Percentiles rank a stretch among this genome's conserved stretches.
Conservation (phyloP, 2,888 invertebrate genomes). For the Serripes groenlandicus region DNA sequence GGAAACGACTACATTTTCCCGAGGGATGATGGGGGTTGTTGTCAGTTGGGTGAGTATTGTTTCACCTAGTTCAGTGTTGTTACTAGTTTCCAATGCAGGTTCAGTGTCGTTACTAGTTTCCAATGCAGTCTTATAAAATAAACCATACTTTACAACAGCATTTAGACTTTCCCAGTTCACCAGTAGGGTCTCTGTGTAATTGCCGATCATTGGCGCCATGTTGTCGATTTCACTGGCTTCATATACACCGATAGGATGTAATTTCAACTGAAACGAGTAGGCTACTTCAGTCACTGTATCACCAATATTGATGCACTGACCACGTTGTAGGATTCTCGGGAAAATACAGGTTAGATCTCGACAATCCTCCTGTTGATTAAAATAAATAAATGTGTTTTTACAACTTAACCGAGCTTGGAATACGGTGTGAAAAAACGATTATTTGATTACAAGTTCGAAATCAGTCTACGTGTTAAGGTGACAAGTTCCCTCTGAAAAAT, state of each 20-base stretch:
- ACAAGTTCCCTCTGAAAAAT: too few species aligned
- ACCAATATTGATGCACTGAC: conserved; percentile 25
- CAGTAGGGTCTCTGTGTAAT: not conserved
- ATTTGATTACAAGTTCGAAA: too few species aligned
- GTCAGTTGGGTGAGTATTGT: too few species aligned
- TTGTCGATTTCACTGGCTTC: too few species aligned
- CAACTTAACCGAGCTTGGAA: too few species aligned
- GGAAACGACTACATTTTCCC: too few species aligned
- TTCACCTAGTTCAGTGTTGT: not conserved
- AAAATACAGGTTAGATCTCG: conserved; percentile 31
- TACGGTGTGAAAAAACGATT: too few species aligned
- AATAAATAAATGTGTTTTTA: not conserved
- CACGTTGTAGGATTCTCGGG: conserved; percentile 25
- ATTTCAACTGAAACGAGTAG: conserved; percentile 30
- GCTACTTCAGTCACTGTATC: conserved; percentile 24
- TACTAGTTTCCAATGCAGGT: too few species aligned
- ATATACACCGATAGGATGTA: not conserved
- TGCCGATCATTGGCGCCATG: not conserved
- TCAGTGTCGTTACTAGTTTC: too few species aligned
- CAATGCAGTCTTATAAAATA: not conserved
- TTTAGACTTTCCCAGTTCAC: not conserved
- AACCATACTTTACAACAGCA: not conserved
- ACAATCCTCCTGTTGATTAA: conserved; percentile 34
- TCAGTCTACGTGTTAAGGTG: too few species aligned
- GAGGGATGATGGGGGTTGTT: too few species aligned